Conservation (phyloP, 2,797 vertebrate genomes). For the Odontamblyopus rebecca region DNA sequence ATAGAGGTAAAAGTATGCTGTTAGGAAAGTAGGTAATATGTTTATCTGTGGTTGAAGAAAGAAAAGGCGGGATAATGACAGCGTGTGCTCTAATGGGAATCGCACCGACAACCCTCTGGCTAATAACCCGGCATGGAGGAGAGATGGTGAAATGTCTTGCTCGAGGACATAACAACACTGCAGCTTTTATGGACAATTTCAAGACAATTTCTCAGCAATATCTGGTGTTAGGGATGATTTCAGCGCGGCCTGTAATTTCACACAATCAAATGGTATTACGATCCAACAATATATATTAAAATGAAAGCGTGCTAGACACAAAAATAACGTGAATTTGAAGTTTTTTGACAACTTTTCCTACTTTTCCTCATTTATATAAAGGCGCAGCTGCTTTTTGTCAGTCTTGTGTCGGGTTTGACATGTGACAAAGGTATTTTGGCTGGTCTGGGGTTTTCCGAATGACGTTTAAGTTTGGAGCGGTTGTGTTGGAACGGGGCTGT, state of each 20-base stretch:
- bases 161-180: background rate
- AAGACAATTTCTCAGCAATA: background rate
- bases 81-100: background rate
- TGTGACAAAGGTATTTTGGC: background rate
- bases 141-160: background rate
- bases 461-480: background rate
- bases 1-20: too few relatives aligned
- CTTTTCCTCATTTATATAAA: background rate
- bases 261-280: background rate
- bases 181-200: background rate
- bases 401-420: background rate
- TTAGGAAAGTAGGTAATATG: too few relatives aligned
- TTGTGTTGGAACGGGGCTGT: background rate
- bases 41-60: too few relatives aligned
- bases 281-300: constrained; percentile 1
- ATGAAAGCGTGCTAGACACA: background rate
- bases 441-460: background rate
- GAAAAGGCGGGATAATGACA: too few relatives aligned
- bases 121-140: background rate
- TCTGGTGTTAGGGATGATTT: background rate
- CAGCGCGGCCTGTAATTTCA: background rate
- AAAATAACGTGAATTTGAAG: background rate
- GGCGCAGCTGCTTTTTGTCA: background rate
- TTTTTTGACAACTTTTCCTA: background rate
- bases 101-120: background rate